phyloP scores from a whole-genome alignment of 1,140 invertebrate species.

The Hyposmocoma kahamanoa region DNA sequence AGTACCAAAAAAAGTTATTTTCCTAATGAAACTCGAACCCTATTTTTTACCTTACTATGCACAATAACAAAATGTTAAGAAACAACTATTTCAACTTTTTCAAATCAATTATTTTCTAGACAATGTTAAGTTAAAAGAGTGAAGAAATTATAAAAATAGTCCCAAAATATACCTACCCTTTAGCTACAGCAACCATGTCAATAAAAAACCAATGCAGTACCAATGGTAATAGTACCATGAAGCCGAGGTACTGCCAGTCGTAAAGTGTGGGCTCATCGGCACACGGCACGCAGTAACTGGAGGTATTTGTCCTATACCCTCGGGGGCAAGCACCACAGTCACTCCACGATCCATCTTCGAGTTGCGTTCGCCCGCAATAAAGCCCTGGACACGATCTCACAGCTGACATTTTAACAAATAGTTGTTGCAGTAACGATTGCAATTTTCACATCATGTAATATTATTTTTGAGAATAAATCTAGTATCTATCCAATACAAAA shows the following conservation, averaged over 20 bases:
- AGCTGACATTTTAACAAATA: constrained; percentile 37
- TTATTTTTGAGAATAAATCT: too few relatives aligned
- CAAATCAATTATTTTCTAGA: background rate
- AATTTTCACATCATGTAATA: too few relatives aligned
- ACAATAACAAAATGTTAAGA: too few relatives aligned
- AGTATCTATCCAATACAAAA: too few relatives aligned
- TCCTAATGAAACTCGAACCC: too few relatives aligned
- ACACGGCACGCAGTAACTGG: constrained; percentile 82
- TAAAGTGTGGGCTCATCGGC: constrained; percentile 86
- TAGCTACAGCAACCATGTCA: constrained; percentile 85
- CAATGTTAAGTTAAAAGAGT: background rate
- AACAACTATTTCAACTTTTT: too few relatives aligned
- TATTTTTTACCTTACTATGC: too few relatives aligned
- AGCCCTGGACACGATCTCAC: constrained; percentile 83
- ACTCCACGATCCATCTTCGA: constrained; percentile 81
- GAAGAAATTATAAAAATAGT: background rate
- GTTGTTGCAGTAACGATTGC: too few relatives aligned
- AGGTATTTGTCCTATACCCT: constrained; percentile 76
- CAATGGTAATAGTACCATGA: constrained; percentile 90
- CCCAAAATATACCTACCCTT: constrained; percentile 74
- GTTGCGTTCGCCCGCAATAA: constrained; percentile 86
- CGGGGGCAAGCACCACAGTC: constrained; percentile 90
- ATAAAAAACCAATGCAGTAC: constrained; percentile 95
- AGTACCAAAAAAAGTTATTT: too few relatives aligned
- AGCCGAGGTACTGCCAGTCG: constrained; percentile 95